Base-by-base conservation (phyloP, 2,888 invertebrate genomes). In the Agrypnus murinus region DNA sequence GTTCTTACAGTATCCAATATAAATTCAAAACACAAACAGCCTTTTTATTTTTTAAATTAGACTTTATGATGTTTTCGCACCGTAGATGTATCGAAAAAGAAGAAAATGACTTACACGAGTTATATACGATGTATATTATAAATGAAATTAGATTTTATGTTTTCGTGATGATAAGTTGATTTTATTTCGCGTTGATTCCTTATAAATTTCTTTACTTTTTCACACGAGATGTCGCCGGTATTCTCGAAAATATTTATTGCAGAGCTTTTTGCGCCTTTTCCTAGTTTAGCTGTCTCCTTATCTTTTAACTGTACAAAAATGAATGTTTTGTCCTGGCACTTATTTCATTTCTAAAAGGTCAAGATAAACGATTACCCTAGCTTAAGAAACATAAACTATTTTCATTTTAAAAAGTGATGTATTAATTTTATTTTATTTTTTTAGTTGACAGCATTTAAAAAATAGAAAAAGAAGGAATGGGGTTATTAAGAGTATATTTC, bases 341-440 rank as follows among this genome's bases (percentile, higher is more conserved):
- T 70, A 70, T 65, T 70, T 70, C 70, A 70, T 70, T 70, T 70
- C 60, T 62, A 65, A 70, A 65, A 70, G 65, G 70, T 65, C 70
- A 70, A 36, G 64, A 69, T 57, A 46, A 32, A 55, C 45, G 50
- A 14, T 55, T 19, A 59, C 17, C 9, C 25, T 10, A 64, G 50
- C 38, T n/a, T n/a, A n/a, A n/a, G n/a, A 25, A 25, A 5, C 50
- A 25, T 12, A 55, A 64, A 64, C 53, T 55, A 53, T 53, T 62
- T 25, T 43, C 32, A 10, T 25, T 40, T 63, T 14, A 25, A 55
- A n/a, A 48, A 63, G 50, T 10, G 50, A 32, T 31, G n/a, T 32
- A 19, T 31, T 19, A 53, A 53, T 25, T 25, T 25, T 25, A n/a
- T n/a, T n/a, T n/a, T n/a, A n/a, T n/a, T n/a, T n/a, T n/a, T n/a